Percentiles rank a stretch among this genome's conserved stretches.
Evolutionary conservation across 1,140 invertebrate genomes (phyloP).

Genomic region (Mycetomoellerius zeteki): DNA sequence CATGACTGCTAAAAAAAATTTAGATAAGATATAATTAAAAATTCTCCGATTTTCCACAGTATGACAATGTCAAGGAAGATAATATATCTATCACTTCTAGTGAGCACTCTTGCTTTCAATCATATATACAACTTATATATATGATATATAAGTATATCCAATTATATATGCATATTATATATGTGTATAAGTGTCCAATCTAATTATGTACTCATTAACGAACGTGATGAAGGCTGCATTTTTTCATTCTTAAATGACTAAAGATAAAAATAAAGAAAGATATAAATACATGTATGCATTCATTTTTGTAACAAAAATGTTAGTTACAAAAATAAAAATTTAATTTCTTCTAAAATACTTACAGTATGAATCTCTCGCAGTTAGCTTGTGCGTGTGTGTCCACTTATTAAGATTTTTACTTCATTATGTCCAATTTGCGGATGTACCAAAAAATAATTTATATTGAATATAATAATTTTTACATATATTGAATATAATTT

Average conservation of each 20-base stretch:
- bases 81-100: conserved; percentile 41
- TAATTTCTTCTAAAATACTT: background rate
- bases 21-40: background rate
- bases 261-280: conserved; percentile 1
- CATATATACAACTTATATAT: background rate
- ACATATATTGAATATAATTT: background rate
- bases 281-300: background rate
- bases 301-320: conserved; percentile 18
- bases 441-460: conserved; percentile 4
- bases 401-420: conserved; percentile 12
- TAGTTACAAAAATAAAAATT: conserved; percentile 32
- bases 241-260: background rate
- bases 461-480: too few relatives aligned
- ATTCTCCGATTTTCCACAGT: conserved; percentile 22
- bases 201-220: conserved; percentile 1
- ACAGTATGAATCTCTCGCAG: background rate
- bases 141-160: background rate
- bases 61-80: conserved; percentile 29
- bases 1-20: background rate
- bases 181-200: conserved; percentile 8
- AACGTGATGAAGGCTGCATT: background rate
- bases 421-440: conserved; percentile 17
- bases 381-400: background rate
- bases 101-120: background rate
- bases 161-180: conserved; percentile 25